Conservation (phyloP, 2,113 vertebrate genomes). For the Microtus montanus region DNA sequence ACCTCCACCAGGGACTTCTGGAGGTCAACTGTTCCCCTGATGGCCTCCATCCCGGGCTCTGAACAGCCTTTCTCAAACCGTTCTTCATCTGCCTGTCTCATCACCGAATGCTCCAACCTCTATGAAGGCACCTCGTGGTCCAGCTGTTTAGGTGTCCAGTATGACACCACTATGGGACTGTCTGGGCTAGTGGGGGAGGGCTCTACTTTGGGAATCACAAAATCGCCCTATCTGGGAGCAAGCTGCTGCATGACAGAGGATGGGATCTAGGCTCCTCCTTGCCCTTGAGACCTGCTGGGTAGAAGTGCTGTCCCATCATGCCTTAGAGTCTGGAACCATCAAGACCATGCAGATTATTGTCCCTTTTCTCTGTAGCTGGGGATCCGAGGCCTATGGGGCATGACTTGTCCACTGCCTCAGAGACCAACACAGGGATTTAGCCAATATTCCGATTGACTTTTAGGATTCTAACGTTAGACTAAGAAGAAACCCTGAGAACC, state of each 20-base stretch:
- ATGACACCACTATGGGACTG: neutral
- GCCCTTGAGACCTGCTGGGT: neutral
- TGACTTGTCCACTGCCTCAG: neutral
- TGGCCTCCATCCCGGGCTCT: neutral
- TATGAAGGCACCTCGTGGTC: neutral
- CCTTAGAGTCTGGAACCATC: neutral
- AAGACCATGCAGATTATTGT: neutral
- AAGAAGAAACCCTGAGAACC: neutral
- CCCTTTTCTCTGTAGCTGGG: neutral
- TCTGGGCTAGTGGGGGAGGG: neutral
- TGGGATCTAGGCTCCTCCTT: neutral
- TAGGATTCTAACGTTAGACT: neutral
- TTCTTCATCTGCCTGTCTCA: neutral
- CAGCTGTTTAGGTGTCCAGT: neutral
- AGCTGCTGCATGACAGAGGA: neutral
- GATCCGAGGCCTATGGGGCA: neutral
- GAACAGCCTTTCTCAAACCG: neutral
- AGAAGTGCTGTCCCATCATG: neutral
- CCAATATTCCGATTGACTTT: too few relatives aligned
- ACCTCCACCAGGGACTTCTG: constrained; percentile 57
- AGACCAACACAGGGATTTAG: neutral
- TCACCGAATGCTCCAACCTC: neutral
- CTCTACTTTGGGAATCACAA: neutral
- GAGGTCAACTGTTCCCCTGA: constrained; percentile 66
- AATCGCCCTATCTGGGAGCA: neutral